phyloP scores from a whole-genome alignment of 2,797 vertebrate species.

The Paedocypris micromegethes region DNA sequence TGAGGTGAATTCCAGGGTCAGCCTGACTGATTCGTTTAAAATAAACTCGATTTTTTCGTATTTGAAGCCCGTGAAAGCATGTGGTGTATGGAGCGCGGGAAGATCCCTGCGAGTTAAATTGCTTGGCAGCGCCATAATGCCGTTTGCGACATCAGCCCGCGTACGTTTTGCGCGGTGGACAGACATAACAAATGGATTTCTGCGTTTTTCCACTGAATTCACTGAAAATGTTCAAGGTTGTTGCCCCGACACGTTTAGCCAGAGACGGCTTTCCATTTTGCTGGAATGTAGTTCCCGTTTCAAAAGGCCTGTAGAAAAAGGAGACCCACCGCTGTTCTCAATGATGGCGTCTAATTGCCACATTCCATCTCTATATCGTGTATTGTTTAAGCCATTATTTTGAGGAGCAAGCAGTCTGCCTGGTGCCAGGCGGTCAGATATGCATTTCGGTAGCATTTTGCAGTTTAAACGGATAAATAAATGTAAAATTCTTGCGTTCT shows the following conservation, averaged over 20 bases:
- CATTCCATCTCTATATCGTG: constrained; percentile 22
- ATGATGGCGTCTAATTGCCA: constrained; percentile 25
- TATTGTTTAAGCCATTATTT: constrained; percentile 18
- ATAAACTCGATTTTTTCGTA: constrained; percentile 5
- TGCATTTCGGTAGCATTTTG: not conserved
- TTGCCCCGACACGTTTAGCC: constrained; percentile 32
- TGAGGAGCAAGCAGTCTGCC: constrained; percentile 1
- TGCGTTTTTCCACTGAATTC: constrained; percentile 25
- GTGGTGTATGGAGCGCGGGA: not conserved
- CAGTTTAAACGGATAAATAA: not conserved
- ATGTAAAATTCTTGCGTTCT: not conserved
- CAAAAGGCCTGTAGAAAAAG: not conserved
- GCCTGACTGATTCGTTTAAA: constrained; percentile 4
- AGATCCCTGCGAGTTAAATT: constrained; percentile 30
- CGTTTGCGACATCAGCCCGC: constrained; percentile 18
- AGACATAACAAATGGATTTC: constrained; percentile 38
- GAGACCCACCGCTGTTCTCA: constrained; percentile 6
- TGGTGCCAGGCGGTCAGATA: constrained; percentile 5
- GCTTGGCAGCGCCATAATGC: constrained; percentile 10
- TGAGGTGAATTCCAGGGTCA: constrained; percentile 16
- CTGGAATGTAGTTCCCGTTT: constrained; percentile 17
- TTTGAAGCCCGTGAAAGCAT: not conserved
- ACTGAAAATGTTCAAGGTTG: constrained; percentile 35
- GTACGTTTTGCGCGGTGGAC: constrained; percentile 10
- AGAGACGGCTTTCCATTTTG: constrained; percentile 25